Evolutionary conservation across 1,140 invertebrate species (phyloP), one percentile per base, ranked within the genome.

Genomic region (Solenopsis fugax): DNA sequence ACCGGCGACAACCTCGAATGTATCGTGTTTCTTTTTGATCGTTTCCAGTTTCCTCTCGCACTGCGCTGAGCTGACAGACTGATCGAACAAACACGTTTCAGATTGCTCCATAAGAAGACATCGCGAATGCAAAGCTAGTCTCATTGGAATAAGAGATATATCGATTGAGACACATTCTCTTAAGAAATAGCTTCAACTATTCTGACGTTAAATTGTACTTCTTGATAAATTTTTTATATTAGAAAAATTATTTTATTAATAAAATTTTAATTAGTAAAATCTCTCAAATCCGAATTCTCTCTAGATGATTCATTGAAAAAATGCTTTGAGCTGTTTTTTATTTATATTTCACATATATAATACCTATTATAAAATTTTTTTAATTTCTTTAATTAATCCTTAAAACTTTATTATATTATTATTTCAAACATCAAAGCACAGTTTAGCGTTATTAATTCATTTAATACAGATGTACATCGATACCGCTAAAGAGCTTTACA

Each of bases 11-110:
- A 48, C 52, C 37, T 81, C 78, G 37, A 71, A 10, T 21, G 12
- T 58, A 24, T 82, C 41, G 37, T 12, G 29, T 58, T 56, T 29
- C 65, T 56, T 67, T 21, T 45, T 12, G 1, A 45, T 45, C 78
- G 16, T 45, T 82, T 71, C 62, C 78, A 67, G 16, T 81, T 81
- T 56, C 64, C 10, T 45, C 16, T 45, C 41, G 24, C 37, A 4
- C 5, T n/a, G 52, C 4, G 62, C 16, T 65, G 16, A 37, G 2
- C 21, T 24, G 41, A 48, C 24, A 4, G 4, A 0, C 24, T 37
- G 45, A 78, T 69, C 5, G n/a, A 52, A 65, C 45, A n/a, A 41
- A n/a, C 29, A 21, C 29, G 24, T 67, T 65, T 67, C 48, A 37
- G 45, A 45, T 71, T 81, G 50, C 13, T 45, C 10, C 13, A 12